Evolutionary conservation across 2,797 vertebrate species (phyloP), one percentile per base, ranked within the genome.

Genomic region (Danio aesculapii): DNA sequence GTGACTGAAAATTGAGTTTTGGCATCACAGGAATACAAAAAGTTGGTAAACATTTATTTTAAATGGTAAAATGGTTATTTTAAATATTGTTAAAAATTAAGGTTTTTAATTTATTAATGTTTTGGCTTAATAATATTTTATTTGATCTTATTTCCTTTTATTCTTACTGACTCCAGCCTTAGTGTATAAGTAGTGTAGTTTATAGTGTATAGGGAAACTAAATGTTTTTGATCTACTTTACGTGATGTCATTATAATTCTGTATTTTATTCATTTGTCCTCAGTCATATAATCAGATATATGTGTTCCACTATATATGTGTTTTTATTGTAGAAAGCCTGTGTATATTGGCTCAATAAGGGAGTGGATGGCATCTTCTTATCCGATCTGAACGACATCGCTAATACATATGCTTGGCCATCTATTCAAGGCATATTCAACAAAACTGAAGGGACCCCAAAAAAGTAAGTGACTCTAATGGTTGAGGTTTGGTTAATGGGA

Each of bases 361-460:
- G 94, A 0, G 81, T 97, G 5, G 92, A 95, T 3, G 97, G 96
- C 21, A 91, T 98, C 90, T 94, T 95, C 87, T 0, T 98, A 0
- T 77, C 86, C 0, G 81, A 88, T 0, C 17, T 96, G 0, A 41
- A 2, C 0, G 0, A 70, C 0, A 82, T 92, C 6, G 5, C 59
- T 13, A 6, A 0, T 0, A 64, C 68, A 10, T 0, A 2, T 0
- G n/a, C 84, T 0, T 93, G 92, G 93, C 5, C 81, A 0, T 68
- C 59, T 1, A 75, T 94, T n/a, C 84, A 66, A 50, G 64, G 14
- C 1, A 74, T 68, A 0, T 14, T 94, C 88, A 93, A 95, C 87
- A 67, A 80, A 70, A 90, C 90, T 0, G 90, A 93, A 0, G 90
- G 52, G 3, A 49, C 67, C 3, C 88, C 87, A 75, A 93, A 88